Percentiles rank a stretch among this genome's conserved stretches.
These are phyloP conservation scores for Phrynosoma platyrhinos DNA, from an alignment of 2,113 vertebrate species.

Conservation along the genomic window DNA sequence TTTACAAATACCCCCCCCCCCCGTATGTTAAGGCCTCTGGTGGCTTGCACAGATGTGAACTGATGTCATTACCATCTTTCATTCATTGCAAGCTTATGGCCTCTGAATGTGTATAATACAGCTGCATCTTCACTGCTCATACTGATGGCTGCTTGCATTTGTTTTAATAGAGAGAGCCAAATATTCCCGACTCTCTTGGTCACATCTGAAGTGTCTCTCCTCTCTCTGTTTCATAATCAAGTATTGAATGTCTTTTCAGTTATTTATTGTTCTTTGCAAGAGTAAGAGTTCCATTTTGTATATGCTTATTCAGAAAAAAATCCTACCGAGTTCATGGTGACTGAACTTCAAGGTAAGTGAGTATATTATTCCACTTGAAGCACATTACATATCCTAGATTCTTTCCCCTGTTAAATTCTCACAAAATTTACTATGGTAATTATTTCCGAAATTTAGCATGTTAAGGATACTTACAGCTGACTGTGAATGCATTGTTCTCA, in stretches of 20 bases:
- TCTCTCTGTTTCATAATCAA: not conserved
- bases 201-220: not conserved
- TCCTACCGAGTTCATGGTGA: not conserved
- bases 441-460: not conserved
- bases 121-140: not conserved
- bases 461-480: not conserved
- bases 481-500: not conserved
- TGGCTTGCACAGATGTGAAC: not conserved
- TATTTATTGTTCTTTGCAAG: not conserved
- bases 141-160: too few relatives aligned
- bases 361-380: too few relatives aligned
- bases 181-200: not conserved
- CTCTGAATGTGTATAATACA: not conserved
- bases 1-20: too few relatives aligned
- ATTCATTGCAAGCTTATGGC: not conserved
- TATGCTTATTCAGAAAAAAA: not conserved
- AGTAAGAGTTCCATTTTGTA: not conserved
- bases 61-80: not conserved
- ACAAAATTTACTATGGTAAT: not conserved
- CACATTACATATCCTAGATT: not conserved
- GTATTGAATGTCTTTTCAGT: not conserved
- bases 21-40: not conserved
- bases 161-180: not conserved
- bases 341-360: too few relatives aligned
- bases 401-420: not conserved